These are phyloP conservation scores for Drosophila repleta DNA, from an alignment of 1,140 invertebrate species.

Conservation along the genomic window DNA sequence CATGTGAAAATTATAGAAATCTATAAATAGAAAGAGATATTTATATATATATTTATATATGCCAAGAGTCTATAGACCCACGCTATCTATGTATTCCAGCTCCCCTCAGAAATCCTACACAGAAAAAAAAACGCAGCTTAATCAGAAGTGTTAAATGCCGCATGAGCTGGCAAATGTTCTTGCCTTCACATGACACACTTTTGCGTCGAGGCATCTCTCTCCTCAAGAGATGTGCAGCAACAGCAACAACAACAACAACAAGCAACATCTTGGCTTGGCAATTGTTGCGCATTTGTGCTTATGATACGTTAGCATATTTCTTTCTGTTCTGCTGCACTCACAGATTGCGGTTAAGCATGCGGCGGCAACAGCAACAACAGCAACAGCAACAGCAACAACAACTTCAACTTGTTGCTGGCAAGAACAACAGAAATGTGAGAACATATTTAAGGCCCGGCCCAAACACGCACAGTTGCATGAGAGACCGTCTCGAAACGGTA, in stretches of 20 bases:
- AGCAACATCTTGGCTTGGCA: slow-evolving; percentile 25
- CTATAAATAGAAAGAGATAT: background rate
- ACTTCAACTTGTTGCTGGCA: slow-evolving; percentile 3
- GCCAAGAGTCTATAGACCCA: no score
- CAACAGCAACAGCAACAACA: slow-evolving; percentile 19
- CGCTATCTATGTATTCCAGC: no score
- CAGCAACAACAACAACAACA: slow-evolving; percentile 2
- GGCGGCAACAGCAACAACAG: slow-evolving; percentile 20
- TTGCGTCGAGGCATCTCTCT: slow-evolving; percentile 13
- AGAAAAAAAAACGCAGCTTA: slow-evolving; percentile 1
- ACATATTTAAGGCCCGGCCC: slow-evolving; percentile 31
- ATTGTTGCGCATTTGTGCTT: slow-evolving; percentile 51
- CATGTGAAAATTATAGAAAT: background rate
- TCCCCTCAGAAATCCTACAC: background rate
- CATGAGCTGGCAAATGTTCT: slow-evolving; percentile 39
- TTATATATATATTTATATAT: no score
- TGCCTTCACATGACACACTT: slow-evolving; percentile 52
- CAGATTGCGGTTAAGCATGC: slow-evolving; percentile 64
- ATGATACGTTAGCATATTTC: slow-evolving; percentile 55
- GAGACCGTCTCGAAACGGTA: slow-evolving; percentile 52
- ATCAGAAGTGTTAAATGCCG: slow-evolving; percentile 32
- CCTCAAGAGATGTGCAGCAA: slow-evolving; percentile 25
- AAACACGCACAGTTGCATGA: slow-evolving; percentile 43
- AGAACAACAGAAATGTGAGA: slow-evolving; percentile 33
- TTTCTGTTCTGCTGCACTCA: slow-evolving; percentile 40